A percentile compares a stretch with the other conserved stretches of the same genome.
Conservation (phyloP, 2,888 invertebrate genomes). For the Eucriotettix oculatus region DNA sequence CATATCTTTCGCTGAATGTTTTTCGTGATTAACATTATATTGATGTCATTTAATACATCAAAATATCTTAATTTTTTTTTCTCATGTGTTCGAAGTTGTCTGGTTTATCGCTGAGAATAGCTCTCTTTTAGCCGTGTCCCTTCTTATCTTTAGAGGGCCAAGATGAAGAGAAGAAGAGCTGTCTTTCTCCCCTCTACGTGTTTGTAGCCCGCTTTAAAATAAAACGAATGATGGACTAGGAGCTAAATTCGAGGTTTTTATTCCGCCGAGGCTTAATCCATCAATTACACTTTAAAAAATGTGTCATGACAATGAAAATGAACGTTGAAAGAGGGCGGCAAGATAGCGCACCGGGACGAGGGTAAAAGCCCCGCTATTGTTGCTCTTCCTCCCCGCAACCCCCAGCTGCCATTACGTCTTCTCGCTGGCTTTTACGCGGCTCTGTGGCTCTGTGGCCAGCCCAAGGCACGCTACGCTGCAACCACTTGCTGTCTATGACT, state of each 20-base stretch:
- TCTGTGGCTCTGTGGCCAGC: too few species aligned
- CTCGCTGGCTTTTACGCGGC: not conserved
- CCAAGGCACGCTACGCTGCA: too few species aligned
- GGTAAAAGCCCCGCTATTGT: not conserved
- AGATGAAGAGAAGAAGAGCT: too few species aligned
- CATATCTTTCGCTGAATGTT: too few species aligned
- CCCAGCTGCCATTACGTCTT: not conserved
- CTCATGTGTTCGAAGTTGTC: too few species aligned
- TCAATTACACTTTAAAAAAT: conserved; percentile 12
- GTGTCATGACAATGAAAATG: conserved; percentile 5
- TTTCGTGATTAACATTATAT: too few species aligned
- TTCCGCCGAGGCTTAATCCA: conserved; percentile 10
- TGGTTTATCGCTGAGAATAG: not conserved
- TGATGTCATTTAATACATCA: too few species aligned
- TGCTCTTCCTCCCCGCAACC: not conserved
- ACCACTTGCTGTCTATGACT: too few species aligned
- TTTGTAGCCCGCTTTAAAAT: not conserved
- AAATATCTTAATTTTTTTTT: too few species aligned
- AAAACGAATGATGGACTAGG: conserved; percentile 1
- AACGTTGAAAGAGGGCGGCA: not conserved
- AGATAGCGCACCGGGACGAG: not conserved
- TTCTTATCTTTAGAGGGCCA: not conserved
- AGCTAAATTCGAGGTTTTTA: conserved; percentile 1
- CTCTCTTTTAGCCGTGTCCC: not conserved
- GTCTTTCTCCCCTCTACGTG: not conserved